Percentiles rank a stretch among this genome's conserved stretches.
Evolutionary conservation across 2,888 invertebrate genomes (phyloP).

Genomic region (Meta bourneti): DNA sequence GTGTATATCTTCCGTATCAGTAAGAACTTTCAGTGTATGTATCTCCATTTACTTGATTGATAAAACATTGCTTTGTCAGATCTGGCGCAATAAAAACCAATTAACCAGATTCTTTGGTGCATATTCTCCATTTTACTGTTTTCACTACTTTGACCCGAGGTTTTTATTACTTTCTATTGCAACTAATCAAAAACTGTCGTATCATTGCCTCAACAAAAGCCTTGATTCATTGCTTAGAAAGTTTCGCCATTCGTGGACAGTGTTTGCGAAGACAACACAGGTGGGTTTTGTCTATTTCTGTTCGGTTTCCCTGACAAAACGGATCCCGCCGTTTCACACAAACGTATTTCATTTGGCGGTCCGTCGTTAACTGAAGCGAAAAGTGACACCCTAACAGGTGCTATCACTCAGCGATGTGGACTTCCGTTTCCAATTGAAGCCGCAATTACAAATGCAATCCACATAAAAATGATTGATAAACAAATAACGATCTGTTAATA

Average conservation of each 20-base stretch:
- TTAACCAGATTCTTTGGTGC: no score
- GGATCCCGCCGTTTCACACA: neutral
- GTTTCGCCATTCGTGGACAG: neutral
- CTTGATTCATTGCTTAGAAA: neutral
- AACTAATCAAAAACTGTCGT: neutral
- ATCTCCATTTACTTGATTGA: no score
- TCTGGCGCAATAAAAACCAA: no score
- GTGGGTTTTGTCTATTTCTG: slow-evolving; percentile 35
- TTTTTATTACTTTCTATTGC: neutral
- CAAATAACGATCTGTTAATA: slow-evolving; percentile 14
- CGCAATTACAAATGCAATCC: slow-evolving; percentile 20
- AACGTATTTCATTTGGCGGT: slow-evolving; percentile 13
- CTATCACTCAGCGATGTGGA: slow-evolving; percentile 43
- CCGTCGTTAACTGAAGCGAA: slow-evolving; percentile 21
- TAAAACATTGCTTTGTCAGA: no score
- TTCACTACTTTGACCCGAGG: no score
- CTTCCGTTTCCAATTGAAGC: slow-evolving; percentile 51
- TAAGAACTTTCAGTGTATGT: no score
- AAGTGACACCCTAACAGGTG: slow-evolving; percentile 61
- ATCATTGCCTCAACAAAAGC: neutral
- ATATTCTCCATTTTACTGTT: no score
- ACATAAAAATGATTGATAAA: slow-evolving; percentile 28
- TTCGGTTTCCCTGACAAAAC: neutral
- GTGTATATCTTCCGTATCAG: no score
- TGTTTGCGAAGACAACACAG: slow-evolving; percentile 31